Base-by-base conservation (phyloP, 2,113 vertebrate genomes). In the Corythoichthys intestinalis region DNA sequence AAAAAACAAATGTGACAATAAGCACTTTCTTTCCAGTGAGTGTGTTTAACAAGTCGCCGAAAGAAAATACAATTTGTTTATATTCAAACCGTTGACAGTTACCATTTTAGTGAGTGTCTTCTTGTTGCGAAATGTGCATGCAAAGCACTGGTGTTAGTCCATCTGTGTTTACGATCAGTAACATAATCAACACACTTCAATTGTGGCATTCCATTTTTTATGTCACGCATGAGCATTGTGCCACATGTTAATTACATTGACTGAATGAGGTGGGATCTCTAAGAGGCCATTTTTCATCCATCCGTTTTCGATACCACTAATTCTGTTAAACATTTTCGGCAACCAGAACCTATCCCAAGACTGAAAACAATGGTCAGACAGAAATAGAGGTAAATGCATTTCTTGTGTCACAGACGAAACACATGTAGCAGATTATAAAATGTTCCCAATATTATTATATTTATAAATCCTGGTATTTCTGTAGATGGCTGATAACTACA, bases 81-180 rank as follows among this genome's bases (percentile, higher is more conserved):
- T 65, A 47, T 62, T 71, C 13, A 20, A 53, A 63, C 48, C 67
- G 57, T 9, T 44, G 41, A 17, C 58, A 41, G 37, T 35, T 13
- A 56, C 28, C 15, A 56, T 56, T 58, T 70, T 34, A 70, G 59
- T 52, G 37, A 64, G 38, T 56, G 37, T 64, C 37, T 61, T 34
- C 56, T 39, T 66, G 17, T 39, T 52, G 41, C 66, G 46, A 71
- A 65, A 14, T 56, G 66, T 50, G 34, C 7, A 60, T 47, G 70
- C 38, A 63, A 44, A 69, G 60, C 52, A 56, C 1, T 14, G 13
- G 17, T 62, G 65, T 67, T 59, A n/a, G 28, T 37, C 70, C 71
- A 61, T 68, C 74, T 76, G 70, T 73, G 53, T 61, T 59, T 67
- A 3, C 72, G 59, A 71, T 77, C 70, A 72, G 68, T 35, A 38